Evolutionary conservation across 2,797 vertebrate species (phyloP).

Genomic region (Brotula barbata): DNA sequence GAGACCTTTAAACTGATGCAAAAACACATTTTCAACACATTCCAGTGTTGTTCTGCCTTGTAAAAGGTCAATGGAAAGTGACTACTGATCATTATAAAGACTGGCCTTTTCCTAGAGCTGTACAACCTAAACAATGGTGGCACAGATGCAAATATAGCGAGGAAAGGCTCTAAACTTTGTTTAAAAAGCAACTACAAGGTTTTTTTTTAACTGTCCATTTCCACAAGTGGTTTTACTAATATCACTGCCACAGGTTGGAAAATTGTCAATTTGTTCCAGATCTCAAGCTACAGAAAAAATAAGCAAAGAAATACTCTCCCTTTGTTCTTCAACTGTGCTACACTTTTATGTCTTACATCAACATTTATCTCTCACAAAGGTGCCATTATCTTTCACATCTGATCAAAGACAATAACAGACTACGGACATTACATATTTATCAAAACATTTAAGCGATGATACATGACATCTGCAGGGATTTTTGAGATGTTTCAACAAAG

Average conservation of each 20-base stretch:
- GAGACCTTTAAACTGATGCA: neutral
- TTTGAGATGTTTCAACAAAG: constrained; percentile 54
- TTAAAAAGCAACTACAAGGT: constrained; percentile 9
- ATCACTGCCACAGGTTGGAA: constrained; percentile 33
- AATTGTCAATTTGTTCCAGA: constrained; percentile 12
- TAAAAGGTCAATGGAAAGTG: constrained; percentile 47
- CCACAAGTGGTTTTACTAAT: constrained; percentile 61
- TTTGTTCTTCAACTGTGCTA: constrained; percentile 38
- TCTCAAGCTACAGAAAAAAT: neutral
- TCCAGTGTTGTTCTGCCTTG: neutral
- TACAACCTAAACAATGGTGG: constrained; percentile 45
- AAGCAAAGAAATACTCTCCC: constrained; percentile 18
- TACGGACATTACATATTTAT: no score
- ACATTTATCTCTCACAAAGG: constrained; percentile 65
- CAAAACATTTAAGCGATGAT: no score
- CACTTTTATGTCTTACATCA: constrained; percentile 53
- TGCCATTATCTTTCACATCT: constrained; percentile 69
- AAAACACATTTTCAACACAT: constrained; percentile 21
- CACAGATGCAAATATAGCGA: constrained; percentile 57
- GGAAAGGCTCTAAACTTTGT: constrained; percentile 46
- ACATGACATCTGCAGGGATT: constrained; percentile 51
- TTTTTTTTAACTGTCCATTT: constrained; percentile 47
- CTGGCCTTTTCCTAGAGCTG: constrained; percentile 20
- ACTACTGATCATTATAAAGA: constrained; percentile 43
- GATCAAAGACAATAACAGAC: no score